A percentile compares a stretch with the other conserved stretches of the same genome.
Evolutionary conservation across 2,797 vertebrate species (phyloP).

Genomic region (Chromobotia macracanthus): DNA sequence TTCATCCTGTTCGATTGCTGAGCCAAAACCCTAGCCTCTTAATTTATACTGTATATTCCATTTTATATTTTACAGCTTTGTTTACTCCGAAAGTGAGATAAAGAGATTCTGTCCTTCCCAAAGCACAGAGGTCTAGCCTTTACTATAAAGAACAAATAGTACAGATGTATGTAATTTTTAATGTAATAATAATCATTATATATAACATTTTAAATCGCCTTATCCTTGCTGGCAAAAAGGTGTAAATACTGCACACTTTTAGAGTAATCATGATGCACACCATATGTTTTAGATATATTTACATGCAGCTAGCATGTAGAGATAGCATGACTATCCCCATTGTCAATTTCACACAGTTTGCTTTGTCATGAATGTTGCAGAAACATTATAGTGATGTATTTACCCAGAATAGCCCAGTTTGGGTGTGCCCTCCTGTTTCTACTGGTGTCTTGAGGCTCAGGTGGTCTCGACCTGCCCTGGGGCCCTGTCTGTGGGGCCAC

Average conservation of each 20-base stretch:
- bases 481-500: constrained; percentile 66
- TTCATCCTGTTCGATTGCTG: constrained; percentile 34
- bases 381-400: constrained; percentile 55
- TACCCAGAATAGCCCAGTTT: constrained; percentile 80
- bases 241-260: background rate
- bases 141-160: constrained; percentile 30
- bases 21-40: constrained; percentile 40
- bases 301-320: no score
- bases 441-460: constrained; percentile 73
- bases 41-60: constrained; percentile 50
- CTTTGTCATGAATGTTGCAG: background rate
- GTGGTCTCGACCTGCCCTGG: constrained; percentile 50
- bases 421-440: constrained; percentile 82
- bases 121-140: background rate
- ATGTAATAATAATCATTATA: constrained; percentile 11
- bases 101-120: constrained; percentile 15
- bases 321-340: background rate
- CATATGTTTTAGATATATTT: background rate
- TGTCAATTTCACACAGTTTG: background rate
- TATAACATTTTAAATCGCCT: constrained; percentile 15
- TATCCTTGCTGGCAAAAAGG: background rate
- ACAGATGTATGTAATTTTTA: constrained; percentile 22
- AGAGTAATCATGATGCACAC: background rate
- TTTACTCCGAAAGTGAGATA: constrained; percentile 35
- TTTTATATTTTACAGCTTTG: constrained; percentile 47